A percentile compares a stretch with the other conserved stretches of the same genome.
phyloP scores from a whole-genome alignment of 2,113 vertebrate genomes.

The Etheostoma spectabile region DNA sequence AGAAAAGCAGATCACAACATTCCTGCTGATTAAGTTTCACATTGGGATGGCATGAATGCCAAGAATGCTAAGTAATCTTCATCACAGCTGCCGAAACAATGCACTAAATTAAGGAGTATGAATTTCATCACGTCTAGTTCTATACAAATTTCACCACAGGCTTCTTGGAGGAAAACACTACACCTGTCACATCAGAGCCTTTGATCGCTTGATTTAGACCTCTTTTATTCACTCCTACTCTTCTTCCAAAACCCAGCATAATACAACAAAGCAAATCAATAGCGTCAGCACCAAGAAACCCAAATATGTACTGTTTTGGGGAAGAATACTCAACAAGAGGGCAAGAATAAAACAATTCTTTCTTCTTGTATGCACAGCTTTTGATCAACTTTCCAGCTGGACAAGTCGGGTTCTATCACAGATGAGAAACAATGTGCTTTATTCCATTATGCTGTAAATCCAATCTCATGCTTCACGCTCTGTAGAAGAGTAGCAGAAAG shows the following conservation, averaged over 20 bases:
- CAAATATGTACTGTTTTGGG: constrained; percentile 14
- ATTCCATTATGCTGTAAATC: constrained; percentile 83
- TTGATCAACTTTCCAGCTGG: constrained; percentile 74
- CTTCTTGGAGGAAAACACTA: constrained; percentile 37
- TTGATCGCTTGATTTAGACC: constrained; percentile 58
- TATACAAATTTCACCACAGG: constrained; percentile 36
- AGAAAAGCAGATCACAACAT: constrained; percentile 69
- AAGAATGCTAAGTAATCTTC: constrained; percentile 53
- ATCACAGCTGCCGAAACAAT: constrained; percentile 55
- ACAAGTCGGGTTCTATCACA: constrained; percentile 55
- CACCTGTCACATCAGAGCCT: constrained; percentile 47
- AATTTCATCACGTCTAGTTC: constrained; percentile 51
- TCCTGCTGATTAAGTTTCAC: constrained; percentile 65
- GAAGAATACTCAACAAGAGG: constrained; percentile 28
- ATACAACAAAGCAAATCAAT: constrained; percentile 48
- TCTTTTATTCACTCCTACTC: constrained; percentile 45
- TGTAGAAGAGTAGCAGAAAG: constrained; percentile 60
- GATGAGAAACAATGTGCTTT: constrained; percentile 79
- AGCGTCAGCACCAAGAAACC: constrained; percentile 18
- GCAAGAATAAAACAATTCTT: constrained; percentile 19
- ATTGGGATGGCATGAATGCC: constrained; percentile 25
- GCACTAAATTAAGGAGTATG: constrained; percentile 24
- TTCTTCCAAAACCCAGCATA: neutral
- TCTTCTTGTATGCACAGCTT: constrained; percentile 44
- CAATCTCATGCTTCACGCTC: constrained; percentile 83